phyloP scores from a whole-genome alignment of 2,113 vertebrate genomes.

The Corythoichthys intestinalis region DNA sequence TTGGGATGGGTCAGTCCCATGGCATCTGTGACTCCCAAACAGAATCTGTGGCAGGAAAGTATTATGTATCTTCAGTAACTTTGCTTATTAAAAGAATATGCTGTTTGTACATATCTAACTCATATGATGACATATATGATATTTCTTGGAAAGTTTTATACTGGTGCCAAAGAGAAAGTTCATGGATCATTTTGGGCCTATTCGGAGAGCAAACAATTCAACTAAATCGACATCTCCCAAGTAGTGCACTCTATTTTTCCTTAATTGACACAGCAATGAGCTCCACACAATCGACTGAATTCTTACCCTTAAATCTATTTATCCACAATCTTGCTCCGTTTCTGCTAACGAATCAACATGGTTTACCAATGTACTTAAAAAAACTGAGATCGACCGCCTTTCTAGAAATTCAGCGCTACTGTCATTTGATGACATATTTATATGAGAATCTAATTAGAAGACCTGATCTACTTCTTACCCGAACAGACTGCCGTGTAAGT shows the following conservation, averaged over 20 bases:
- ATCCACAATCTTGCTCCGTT: not conserved
- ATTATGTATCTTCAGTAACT: not conserved
- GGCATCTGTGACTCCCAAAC: too few relatives aligned
- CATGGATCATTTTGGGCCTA: not conserved
- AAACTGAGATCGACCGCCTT: not conserved
- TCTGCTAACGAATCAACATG: not conserved
- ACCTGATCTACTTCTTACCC: conserved; percentile 26
- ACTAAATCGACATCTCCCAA: not conserved
- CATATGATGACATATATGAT: too few relatives aligned
- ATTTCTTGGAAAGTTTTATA: not conserved
- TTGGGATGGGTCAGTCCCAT: too few relatives aligned
- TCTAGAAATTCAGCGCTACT: not conserved
- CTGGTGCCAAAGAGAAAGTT: not conserved
- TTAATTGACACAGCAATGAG: not conserved
- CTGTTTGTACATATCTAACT: not conserved
- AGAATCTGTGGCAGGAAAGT: too few relatives aligned
- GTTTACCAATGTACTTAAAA: not conserved
- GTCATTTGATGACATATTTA: conserved; percentile 16
- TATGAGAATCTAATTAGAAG: conserved; percentile 43
- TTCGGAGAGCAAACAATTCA: not conserved
- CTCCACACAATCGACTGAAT: not conserved
- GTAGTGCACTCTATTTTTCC: not conserved
- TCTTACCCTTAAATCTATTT: not conserved
- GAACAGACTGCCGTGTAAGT: conserved; percentile 29
- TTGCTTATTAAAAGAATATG: not conserved